These are phyloP conservation scores for Amaurobius ferox DNA, from an alignment of 2,888 invertebrate genomes.

Conservation along the genomic window DNA sequence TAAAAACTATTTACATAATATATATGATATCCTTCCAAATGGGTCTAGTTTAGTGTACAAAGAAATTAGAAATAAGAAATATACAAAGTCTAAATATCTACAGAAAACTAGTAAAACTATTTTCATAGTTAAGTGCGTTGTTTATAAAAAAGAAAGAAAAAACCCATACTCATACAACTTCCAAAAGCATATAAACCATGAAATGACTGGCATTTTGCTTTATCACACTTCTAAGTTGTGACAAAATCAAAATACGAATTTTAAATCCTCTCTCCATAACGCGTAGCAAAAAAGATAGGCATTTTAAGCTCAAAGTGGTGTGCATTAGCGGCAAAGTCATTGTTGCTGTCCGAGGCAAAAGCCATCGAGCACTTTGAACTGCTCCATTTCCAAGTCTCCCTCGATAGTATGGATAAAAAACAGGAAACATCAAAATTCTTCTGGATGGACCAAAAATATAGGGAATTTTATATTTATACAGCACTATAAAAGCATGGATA, in stretches of 20 bases:
- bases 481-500: conserved; percentile 46
- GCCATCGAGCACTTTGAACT: conserved; percentile 25
- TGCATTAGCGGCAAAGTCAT: conserved; percentile 32
- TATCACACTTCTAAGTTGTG: not conserved
- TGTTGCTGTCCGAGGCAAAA: conserved; percentile 43
- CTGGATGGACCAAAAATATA: conserved; percentile 19
- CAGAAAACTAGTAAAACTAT: no score
- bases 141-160: not conserved
- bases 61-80: no score
- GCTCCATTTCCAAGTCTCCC: conserved; percentile 22
- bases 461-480: conserved; percentile 35
- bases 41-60: no score
- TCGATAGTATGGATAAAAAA: not conserved
- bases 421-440: conserved; percentile 35
- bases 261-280: not conserved
- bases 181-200: not conserved
- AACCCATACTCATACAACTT: not conserved
- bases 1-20: no score
- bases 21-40: no score
- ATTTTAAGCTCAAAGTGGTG: conserved; percentile 30
- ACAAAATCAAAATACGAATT: not conserved
- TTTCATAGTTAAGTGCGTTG: not conserved
- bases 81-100: no score
- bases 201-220: not conserved
- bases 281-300: not conserved